phyloP scores from a whole-genome alignment of 64 coral and sea anemone species.

The Montipora efflorescens region DNA sequence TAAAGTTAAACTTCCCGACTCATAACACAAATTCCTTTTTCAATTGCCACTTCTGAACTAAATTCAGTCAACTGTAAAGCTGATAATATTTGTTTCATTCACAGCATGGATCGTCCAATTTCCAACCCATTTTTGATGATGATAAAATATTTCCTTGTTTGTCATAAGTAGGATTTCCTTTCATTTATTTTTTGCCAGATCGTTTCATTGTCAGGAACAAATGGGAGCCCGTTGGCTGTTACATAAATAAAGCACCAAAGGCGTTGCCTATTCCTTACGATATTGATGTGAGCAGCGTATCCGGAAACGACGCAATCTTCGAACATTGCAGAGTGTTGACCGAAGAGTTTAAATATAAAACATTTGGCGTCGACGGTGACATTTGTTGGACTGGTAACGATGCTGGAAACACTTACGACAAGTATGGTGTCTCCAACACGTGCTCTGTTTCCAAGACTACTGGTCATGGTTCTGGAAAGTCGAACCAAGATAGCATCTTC shows the following conservation, averaged over 20 bases:
- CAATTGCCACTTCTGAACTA: too few relatives aligned
- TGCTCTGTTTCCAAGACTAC: not conserved
- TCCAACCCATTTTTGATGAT: too few relatives aligned
- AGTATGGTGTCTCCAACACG: not conserved
- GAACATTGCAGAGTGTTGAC: not conserved
- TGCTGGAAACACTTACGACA: not conserved
- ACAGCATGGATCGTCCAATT: too few relatives aligned
- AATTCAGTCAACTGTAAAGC: too few relatives aligned
- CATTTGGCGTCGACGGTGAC: not conserved
- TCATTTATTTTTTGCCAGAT: not conserved
- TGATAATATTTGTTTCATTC: too few relatives aligned
- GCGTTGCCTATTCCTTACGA: not conserved
- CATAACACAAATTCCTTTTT: too few relatives aligned
- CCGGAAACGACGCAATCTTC: not conserved
- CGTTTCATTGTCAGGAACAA: not conserved
- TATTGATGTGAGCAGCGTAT: not conserved
- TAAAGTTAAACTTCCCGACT: too few relatives aligned
- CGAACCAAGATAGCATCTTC: not conserved
- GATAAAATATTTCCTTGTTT: too few relatives aligned
- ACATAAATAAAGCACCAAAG: not conserved
- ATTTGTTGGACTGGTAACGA: constrained; percentile 14
- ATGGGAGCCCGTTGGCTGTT: not conserved
- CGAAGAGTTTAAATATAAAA: not conserved
- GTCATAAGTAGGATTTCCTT: not conserved
- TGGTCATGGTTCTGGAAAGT: not conserved